Evolutionary conservation across 2,113 vertebrate species (phyloP), one percentile per base, ranked within the genome.

Genomic region (Sigmodon hispidus): DNA sequence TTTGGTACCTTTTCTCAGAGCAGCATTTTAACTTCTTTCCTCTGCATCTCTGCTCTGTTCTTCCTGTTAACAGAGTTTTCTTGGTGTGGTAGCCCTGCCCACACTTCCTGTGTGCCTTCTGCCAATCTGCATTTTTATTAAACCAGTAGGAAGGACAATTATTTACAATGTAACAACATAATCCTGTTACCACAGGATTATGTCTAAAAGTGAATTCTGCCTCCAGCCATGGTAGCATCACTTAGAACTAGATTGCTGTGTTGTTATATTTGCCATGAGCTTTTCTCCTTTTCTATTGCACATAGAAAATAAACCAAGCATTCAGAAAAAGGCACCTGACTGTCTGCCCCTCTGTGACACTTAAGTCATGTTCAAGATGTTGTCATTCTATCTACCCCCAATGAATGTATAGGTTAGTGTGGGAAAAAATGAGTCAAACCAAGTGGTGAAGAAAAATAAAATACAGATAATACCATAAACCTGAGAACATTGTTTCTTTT

Each of bases 401-500:
- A 29, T 0, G 69, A 26, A 75, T 86, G 88, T 7, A 84, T 48
- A 94, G 89, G 84, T 90, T 15, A 40, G 26, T 57, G 65, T 75
- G 15, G 12, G 90, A 77, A 50, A 79, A 77, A 63, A 63, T 24
- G 6, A 52, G 45, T 70, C 0, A n/a, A n/a, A 16, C 17, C 31
- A 77, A 89, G 1, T 0, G 3, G 4, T 5, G 3, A 0, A 43
- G 63, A 65, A 79, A 65, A 85, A 94, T 1, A 48, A 94, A 97
- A 95, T 0, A 87, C 73, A 72, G 2, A 0, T 69, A 89, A 98
- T 94, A 97, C 73, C 95, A 96, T 24, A 92, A 75, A 94, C 94
- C 84, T 95, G n/a, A 70, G 29, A 90, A 96, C 2, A 75, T 57
- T 70, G 69, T 95, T 31, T 34, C 92, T 87, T 88, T 95, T 81